phyloP scores from a whole-genome alignment of 2,797 vertebrate species.

The Oreonectes daqikongensis region DNA sequence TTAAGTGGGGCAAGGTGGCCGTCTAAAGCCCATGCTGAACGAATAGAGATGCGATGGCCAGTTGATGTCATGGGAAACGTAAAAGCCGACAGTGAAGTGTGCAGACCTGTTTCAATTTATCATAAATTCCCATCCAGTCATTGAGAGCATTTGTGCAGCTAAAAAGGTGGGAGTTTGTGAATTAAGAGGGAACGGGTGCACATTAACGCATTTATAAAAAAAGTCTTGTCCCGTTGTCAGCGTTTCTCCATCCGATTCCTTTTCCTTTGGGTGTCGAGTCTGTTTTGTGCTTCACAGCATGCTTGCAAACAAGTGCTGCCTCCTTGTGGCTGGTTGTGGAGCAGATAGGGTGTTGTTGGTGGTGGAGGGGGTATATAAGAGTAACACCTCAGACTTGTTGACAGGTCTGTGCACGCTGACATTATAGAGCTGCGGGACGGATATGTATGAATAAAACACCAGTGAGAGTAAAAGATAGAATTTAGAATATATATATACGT shows the following conservation, averaged over 20 bases:
- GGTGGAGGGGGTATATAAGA: conserved; percentile 17
- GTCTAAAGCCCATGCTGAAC: conserved; percentile 3
- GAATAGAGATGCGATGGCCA: conserved; percentile 1
- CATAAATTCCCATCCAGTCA: conserved; percentile 37
- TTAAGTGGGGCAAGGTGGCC: not conserved
- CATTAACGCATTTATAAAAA: conserved; percentile 17
- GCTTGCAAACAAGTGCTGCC: conserved; percentile 48
- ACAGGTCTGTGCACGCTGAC: conserved; percentile 22
- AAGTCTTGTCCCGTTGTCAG: conserved; percentile 35
- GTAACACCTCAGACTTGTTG: conserved; percentile 18
- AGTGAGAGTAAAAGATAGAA: conserved; percentile 19
- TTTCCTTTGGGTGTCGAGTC: conserved; percentile 41
- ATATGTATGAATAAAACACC: conserved; percentile 44
- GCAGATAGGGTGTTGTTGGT: conserved; percentile 22
- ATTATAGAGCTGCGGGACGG: conserved; percentile 42
- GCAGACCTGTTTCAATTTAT: conserved; percentile 4
- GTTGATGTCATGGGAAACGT: not conserved
- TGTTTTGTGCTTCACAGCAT: conserved; percentile 49
- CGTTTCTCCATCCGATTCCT: conserved; percentile 27
- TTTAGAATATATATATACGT: conserved; percentile 52
- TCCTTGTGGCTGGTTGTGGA: conserved; percentile 56
- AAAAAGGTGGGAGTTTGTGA: conserved; percentile 18
- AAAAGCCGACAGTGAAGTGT: not conserved
- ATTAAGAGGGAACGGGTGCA: conserved; percentile 16
- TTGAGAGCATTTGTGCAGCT: conserved; percentile 7